phyloP scores from a whole-genome alignment of 2,113 vertebrate genomes.

The Meriones unguiculatus region DNA sequence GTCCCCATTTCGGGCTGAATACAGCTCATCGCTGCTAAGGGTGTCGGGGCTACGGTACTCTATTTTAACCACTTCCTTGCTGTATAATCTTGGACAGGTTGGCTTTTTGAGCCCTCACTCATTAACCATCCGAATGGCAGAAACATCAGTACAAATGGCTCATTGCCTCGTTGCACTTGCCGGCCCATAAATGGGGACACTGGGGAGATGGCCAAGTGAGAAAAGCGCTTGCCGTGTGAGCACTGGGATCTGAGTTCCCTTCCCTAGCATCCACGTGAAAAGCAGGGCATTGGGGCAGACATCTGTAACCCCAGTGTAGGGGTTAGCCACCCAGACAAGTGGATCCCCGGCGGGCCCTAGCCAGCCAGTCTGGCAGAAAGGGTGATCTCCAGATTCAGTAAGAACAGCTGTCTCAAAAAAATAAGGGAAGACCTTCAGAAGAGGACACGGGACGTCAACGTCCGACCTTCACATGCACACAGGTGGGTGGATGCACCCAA shows the following conservation, averaged over 20 bases:
- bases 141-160: background rate
- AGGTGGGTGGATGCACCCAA: background rate
- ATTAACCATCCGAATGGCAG: background rate
- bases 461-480: background rate
- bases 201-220: background rate
- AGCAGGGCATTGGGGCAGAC: background rate
- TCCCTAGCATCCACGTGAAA: background rate
- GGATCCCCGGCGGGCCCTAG: background rate
- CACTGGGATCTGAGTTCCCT: background rate
- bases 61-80: conserved; percentile 26
- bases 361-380: background rate
- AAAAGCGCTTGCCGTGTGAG: background rate
- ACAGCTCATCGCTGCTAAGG: background rate
- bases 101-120: background rate
- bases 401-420: background rate
- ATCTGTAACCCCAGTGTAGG: background rate
- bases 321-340: background rate
- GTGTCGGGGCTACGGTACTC: background rate
- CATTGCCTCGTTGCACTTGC: background rate
- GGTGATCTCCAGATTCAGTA: background rate
- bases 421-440: background rate
- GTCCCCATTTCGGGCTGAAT: conserved; percentile 74
- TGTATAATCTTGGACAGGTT: background rate
- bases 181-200: background rate
- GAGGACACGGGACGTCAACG: background rate